These are phyloP conservation scores for Odontomyia ornata DNA, from an alignment of 2,888 invertebrate genomes.

Conservation along the genomic window DNA sequence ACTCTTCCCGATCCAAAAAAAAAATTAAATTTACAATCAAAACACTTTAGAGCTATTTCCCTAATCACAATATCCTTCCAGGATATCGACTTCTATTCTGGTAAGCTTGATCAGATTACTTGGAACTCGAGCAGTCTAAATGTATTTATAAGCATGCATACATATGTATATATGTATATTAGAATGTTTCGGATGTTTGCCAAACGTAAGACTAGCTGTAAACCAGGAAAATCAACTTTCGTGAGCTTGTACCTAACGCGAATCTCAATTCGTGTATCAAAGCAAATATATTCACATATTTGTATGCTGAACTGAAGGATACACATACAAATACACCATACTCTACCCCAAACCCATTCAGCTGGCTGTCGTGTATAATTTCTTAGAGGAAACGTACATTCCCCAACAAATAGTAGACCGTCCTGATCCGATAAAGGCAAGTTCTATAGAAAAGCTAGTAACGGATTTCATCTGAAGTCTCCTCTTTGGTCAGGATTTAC, in stretches of 20 bases:
- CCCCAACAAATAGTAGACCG: constrained; percentile 25
- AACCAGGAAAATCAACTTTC: not conserved
- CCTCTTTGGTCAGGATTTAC: too few species aligned
- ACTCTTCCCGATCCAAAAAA: too few species aligned
- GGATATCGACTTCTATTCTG: not conserved
- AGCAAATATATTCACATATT: too few species aligned
- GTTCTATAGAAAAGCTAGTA: constrained; percentile 10
- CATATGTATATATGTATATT: too few species aligned
- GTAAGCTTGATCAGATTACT: constrained; percentile 11
- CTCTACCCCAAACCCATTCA: not conserved
- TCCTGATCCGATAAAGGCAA: constrained; percentile 28
- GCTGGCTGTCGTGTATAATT: not conserved
- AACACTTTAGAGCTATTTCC: not conserved
- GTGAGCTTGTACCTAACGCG: not conserved
- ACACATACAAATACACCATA: not conserved
- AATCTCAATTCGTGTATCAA: not conserved
- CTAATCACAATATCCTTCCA: not conserved
- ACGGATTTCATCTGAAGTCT: not conserved
- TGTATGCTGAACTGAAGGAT: not conserved
- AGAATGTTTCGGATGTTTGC: too few species aligned
- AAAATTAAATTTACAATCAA: too few species aligned
- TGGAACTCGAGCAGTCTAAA: constrained; percentile 11
- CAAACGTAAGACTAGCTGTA: too few species aligned
- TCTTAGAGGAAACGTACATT: not conserved
- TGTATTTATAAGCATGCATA: not conserved